Base-by-base conservation (phyloP, 1,140 invertebrate genomes). In the Drosophila guanche region DNA sequence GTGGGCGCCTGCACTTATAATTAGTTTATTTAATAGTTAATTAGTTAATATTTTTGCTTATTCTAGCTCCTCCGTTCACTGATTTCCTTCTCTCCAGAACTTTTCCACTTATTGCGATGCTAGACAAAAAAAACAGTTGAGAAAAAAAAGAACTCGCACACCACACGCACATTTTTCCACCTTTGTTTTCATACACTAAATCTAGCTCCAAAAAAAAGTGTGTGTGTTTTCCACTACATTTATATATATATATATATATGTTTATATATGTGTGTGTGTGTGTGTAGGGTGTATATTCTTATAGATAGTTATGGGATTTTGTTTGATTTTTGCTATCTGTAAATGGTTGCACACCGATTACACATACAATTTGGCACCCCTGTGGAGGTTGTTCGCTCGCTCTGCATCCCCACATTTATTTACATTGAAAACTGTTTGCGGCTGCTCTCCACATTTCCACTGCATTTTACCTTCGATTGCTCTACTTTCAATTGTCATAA, bases 401-500 rank as follows among this genome's bases (percentile, higher is more conserved):
- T 37, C 5, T 48, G 73, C 56, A 88, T 74, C 70, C 76, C 70
- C 76, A 67, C 65, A 59, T 75, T 37, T 71, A 83, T 83, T 84
- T 84, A 83, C 79, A 83, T 66, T 75, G 75, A 69, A 79, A 66
- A 73, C 33, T 27, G 0, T 68, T 22, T 45, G 40, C 57, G 33
- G 33, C 42, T 52, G 27, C 27, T 51, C 8, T 59, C 7, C 20
- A 16, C 4, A 45, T 45, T 52, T 59, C 29, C 25, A 29, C 27
- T 62, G 27, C 42, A 5, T 52, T 67, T 46, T 14, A 20, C 4
- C 22, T 53, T 46, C 7, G 27, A 33, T 48, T 59, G 22, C 48
- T 56, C 66, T 55, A 55, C 56, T 57, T 60, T 55, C 75, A 68
- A 86, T 85, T 85, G 62, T 77, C 76, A 85, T 86, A 85, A 86